Conservation (phyloP, 2,888 invertebrate genomes). For the Strigamia crassipes region DNA sequence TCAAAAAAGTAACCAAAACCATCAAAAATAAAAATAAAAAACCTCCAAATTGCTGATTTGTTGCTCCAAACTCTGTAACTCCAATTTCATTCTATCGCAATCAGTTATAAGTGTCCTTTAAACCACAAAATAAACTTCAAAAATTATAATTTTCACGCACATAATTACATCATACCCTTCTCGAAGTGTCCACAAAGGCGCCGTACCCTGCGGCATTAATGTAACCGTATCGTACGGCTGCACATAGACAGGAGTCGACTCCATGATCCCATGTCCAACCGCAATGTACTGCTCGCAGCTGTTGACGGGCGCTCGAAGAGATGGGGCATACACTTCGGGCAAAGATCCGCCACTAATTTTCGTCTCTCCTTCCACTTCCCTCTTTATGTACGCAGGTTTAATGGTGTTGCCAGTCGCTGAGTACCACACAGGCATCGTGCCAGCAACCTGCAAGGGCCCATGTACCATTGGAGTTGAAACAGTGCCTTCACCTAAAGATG, state of each 20-base stretch:
- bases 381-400: not conserved
- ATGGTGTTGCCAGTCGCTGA: slow-evolving; percentile 54
- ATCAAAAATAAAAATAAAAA: not conserved
- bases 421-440: slow-evolving; percentile 58
- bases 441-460: slow-evolving; percentile 63
- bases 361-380: not conserved
- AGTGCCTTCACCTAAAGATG: slow-evolving; percentile 58
- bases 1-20: not conserved
- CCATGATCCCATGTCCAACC: slow-evolving; percentile 59
- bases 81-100: slow-evolving; percentile 67
- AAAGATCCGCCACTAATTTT: not conserved
- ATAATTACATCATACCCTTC: slow-evolving; percentile 45
- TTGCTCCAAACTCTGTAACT: slow-evolving; percentile 66
- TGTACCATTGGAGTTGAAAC: slow-evolving; percentile 56
- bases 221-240: slow-evolving; percentile 53
- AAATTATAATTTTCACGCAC: not conserved
- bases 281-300: slow-evolving; percentile 54
- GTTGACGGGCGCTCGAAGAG: not conserved
- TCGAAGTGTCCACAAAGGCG: slow-evolving; percentile 49
- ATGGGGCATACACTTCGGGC: not conserved
- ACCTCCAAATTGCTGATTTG: slow-evolving; percentile 67
- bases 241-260: slow-evolving; percentile 53
- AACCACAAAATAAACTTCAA: not conserved
- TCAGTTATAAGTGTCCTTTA: slow-evolving; percentile 56
- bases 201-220: slow-evolving; percentile 40